These are phyloP conservation scores for Aplocera efformata DNA, from an alignment of 2,888 invertebrate genomes.

Conservation along the genomic window DNA sequence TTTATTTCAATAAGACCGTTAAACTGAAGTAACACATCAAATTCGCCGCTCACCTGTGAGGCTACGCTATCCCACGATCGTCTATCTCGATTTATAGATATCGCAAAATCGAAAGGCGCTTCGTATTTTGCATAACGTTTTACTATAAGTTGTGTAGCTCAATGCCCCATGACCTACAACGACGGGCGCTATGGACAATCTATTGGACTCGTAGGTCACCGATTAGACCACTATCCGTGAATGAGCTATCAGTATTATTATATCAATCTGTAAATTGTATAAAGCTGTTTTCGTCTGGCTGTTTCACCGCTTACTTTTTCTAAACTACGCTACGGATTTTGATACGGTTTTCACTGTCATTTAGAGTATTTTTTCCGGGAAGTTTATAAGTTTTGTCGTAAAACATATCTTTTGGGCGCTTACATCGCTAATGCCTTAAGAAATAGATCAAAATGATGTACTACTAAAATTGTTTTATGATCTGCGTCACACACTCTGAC, in stretches of 20 bases:
- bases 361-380: no score
- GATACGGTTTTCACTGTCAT: no score
- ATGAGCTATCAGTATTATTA: constrained; percentile 4
- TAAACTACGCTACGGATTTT: no score
- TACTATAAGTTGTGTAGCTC: constrained; percentile 58
- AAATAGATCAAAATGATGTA: no score
- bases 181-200: constrained; percentile 40
- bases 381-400: no score
- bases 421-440: no score
- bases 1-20: constrained; percentile 50
- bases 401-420: no score
- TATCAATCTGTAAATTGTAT: no score
- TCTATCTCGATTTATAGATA: constrained; percentile 70
- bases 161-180: constrained; percentile 57
- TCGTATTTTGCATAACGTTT: constrained; percentile 73
- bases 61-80: constrained; percentile 68
- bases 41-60: constrained; percentile 61
- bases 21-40: constrained; percentile 62
- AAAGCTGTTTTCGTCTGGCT: no score
- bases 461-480: no score
- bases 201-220: constrained; percentile 35
- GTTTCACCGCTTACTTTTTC: no score
- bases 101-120: constrained; percentile 72
- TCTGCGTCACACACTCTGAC: no score
- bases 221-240: constrained; percentile 25